Conservation (phyloP, 35 echinoderm and acorn worm species). For the Heliocidaris tuberculata region DNA sequence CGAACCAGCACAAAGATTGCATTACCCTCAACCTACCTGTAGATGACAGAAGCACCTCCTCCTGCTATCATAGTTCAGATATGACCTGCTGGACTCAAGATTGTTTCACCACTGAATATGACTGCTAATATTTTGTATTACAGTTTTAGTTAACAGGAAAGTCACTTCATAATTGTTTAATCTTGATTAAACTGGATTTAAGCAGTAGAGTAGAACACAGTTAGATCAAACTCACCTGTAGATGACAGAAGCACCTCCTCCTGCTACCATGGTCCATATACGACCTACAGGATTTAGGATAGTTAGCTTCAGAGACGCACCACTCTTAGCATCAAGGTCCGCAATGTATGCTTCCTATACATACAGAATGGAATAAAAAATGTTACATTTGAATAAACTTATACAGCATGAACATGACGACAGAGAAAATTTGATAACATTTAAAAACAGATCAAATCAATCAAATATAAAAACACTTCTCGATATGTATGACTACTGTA, state of each 20-base stretch:
- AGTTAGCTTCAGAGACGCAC: slow-evolving; percentile 92
- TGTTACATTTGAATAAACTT: background rate
- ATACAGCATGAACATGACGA: background rate
- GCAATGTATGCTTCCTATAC: slow-evolving; percentile 92
- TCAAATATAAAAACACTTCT: no score
- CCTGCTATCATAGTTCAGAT: slow-evolving; percentile 99
- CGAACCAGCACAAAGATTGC: no score
- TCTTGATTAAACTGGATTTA: no score
- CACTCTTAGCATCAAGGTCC: slow-evolving; percentile 96
- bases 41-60: slow-evolving; percentile 84
- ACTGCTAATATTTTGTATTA: no score
- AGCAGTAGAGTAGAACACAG: no score
- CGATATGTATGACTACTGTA: no score
- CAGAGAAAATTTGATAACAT: no score
- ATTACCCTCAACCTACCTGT: no score
- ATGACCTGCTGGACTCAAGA: slow-evolving; percentile 81
- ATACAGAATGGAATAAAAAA: background rate
- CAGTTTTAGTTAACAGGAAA: no score
- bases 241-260: slow-evolving; percentile 96
- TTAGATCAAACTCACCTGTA: slow-evolving; percentile 69
- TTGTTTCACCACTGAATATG: no score
- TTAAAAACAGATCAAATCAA: no score
- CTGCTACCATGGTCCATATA: slow-evolving; percentile 99
- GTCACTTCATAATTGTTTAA: no score
- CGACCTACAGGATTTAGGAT: slow-evolving; percentile 88